phyloP scores from a whole-genome alignment of 2,888 invertebrate species.

The Lymantria monacha region DNA sequence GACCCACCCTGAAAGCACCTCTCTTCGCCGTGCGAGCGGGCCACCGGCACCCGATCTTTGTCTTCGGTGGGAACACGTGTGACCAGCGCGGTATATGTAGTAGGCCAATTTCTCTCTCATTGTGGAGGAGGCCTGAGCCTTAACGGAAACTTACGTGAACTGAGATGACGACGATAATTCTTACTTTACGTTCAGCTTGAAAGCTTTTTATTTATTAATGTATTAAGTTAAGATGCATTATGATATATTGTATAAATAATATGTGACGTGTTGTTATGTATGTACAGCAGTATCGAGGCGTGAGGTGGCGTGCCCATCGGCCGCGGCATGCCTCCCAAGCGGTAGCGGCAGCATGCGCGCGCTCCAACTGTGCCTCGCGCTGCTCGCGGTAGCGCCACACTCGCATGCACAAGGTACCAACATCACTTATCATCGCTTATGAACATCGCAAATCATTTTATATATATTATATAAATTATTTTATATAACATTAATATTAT shows the following conservation, averaged over 20 bases:
- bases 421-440: not conserved
- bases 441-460: not conserved
- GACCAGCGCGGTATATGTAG: no score
- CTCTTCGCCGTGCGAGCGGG: no score
- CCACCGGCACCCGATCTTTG: no score
- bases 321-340: conserved; percentile 31
- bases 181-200: no score
- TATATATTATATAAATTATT: not conserved
- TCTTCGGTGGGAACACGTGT: not conserved
- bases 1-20: no score
- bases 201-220: no score
- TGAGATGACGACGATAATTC: no score
- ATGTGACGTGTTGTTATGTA: not conserved
- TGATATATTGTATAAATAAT: not conserved
- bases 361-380: conserved; percentile 44
- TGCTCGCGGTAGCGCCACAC: conserved; percentile 40
- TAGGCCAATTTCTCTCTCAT: no score
- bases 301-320: not conserved
- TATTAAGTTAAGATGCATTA: not conserved
- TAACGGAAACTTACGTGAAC: no score
- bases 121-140: no score
- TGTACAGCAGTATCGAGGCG: not conserved
- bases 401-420: conserved; percentile 40
- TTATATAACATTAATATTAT: no score
- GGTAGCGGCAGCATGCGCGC: conserved; percentile 57